Base-by-base conservation (phyloP, 2,888 invertebrate genomes). In the Asteroscopus sphinx region DNA sequence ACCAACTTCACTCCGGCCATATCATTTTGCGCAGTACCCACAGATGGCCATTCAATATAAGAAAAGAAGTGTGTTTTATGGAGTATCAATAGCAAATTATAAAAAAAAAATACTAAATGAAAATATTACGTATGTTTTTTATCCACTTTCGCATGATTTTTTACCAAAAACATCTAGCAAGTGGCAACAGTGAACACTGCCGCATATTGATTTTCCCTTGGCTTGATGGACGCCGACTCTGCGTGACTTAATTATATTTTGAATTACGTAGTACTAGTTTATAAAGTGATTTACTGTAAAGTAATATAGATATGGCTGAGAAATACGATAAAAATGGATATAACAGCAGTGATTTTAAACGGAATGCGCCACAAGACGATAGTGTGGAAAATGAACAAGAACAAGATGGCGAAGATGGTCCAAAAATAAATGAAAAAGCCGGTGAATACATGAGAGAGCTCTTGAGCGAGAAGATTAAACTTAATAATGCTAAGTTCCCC, bases 381-480 rank as follows among this genome's bases (percentile, higher is more conserved):
- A 79, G 72, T 60, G 69, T 70, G 16, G 80, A 76, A 30, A 79
- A 79, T 11, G 77, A 82, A n/a, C 86, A 87, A 49, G 87, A 80
- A 52, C 91, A 95, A 94, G 93, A 94, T 91, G 93, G 95, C 85
- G 95, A 95, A 52, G 95, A 95, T 15, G 91, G 91, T 73, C 88
- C 94, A 44, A 95, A 95, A 80, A 89, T 96, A 58, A 95, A 95
- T 71, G 96, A 96, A 84, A 97, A 97, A 91, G 96, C 96, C 84
- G 96, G 95, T 52, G 97, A 97, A 90, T 97, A 97, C 82, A 96
- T 97, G 82, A 94, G 96, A 16, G 97, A 97, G 82, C 93, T 97
- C 56, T 83, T 97, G 60, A 95, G 95, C 44, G 97, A 97, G 81
- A 96, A 96, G 85, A 95, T 96, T 57, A 95, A 95, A 70, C 91